phyloP scores from a whole-genome alignment of 2,797 vertebrate genomes.

The Scyliorhinus canicula region DNA sequence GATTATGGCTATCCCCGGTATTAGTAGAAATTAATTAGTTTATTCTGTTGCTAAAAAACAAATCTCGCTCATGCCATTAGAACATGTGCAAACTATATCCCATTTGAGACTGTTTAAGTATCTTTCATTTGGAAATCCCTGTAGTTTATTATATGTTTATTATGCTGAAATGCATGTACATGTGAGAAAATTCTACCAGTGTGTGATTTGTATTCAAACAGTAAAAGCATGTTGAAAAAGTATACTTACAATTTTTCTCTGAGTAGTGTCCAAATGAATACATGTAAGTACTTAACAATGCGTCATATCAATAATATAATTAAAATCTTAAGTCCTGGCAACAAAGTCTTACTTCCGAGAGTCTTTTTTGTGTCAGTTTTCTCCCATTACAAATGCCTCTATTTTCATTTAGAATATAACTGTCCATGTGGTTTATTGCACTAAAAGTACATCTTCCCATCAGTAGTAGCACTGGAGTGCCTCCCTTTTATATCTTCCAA shows the following conservation, averaged over 20 bases:
- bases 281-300: not conserved
- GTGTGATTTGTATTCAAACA: not conserved
- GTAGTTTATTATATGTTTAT: not conserved
- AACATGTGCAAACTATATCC: not conserved
- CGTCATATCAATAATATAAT: not conserved
- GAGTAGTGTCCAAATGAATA: not conserved
- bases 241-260: not conserved
- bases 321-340: not conserved
- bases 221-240: not conserved
- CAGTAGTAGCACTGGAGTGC: not conserved
- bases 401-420: not conserved
- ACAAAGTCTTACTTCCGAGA: not conserved
- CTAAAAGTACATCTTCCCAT: not conserved
- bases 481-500: not conserved
- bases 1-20: not conserved
- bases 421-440: not conserved
- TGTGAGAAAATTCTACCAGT: not conserved
- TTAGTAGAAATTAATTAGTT: not conserved
- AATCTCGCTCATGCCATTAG: not conserved
- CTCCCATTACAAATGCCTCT: not conserved
- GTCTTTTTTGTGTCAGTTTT: not conserved
- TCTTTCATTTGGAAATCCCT: not conserved
- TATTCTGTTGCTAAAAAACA: not conserved
- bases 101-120: not conserved
- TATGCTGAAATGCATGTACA: not conserved